Conservation (phyloP, 2,797 vertebrate species). For the Oryzias sinensis region DNA sequence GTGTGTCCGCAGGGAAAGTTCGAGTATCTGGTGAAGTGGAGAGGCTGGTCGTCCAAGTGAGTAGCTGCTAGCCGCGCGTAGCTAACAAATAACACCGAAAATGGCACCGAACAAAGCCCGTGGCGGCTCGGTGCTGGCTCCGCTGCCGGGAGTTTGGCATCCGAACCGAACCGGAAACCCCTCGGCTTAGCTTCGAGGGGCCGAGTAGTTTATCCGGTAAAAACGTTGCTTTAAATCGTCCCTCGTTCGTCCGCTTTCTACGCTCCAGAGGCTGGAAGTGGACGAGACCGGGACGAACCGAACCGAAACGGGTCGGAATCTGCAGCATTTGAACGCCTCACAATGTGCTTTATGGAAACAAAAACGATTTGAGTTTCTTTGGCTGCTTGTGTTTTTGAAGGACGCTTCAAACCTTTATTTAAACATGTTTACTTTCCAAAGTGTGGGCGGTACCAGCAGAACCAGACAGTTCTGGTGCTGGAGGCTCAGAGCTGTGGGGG, state of each 20-base stretch:
- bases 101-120: conserved; percentile 31
- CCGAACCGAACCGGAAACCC: background rate
- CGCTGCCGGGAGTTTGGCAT: background rate
- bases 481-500: too few species aligned
- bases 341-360: too few species aligned
- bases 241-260: too few species aligned
- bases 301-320: conserved; percentile 6
- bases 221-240: too few species aligned
- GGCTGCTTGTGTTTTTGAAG: too few species aligned
- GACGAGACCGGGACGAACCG: background rate
- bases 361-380: too few species aligned
- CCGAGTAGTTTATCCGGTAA: too few species aligned
- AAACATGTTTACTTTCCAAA: too few species aligned
- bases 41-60: conserved; percentile 95
- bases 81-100: background rate
- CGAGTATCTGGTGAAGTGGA: conserved; percentile 95
- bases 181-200: too few species aligned
- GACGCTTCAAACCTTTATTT: too few species aligned
- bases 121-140: background rate
- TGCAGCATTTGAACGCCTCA: background rate
- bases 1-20: conserved; percentile 85
- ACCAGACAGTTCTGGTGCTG: too few species aligned
- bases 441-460: too few species aligned
- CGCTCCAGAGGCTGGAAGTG: conserved; percentile 1
- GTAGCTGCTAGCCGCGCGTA: conserved; percentile 62